phyloP scores from a whole-genome alignment of 2,113 vertebrate species.

The Nyctibius bracteatus region DNA sequence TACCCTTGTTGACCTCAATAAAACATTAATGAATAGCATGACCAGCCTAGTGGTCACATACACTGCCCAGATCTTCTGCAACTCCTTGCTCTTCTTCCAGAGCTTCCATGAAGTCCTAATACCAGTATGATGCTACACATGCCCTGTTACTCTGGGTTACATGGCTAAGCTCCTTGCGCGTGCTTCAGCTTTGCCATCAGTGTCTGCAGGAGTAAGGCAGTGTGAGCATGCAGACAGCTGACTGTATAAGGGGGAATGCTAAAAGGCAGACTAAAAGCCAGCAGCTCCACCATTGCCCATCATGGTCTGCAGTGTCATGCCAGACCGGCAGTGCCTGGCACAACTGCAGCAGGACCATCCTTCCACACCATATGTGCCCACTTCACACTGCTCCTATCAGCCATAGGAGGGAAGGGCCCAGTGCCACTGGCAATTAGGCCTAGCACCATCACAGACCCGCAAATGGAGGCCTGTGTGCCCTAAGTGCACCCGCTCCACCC shows the following conservation, averaged over 20 bases:
- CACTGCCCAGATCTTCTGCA: background rate
- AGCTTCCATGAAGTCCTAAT: background rate
- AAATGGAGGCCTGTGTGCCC: background rate
- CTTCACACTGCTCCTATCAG: background rate
- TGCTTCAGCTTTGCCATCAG: background rate
- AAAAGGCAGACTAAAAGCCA: background rate
- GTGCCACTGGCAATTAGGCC: background rate
- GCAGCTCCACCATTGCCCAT: background rate
- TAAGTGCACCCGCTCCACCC: background rate
- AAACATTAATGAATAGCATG: background rate
- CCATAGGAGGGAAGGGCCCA: background rate
- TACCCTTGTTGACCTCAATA: background rate
- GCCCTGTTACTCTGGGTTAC: background rate
- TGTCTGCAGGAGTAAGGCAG: background rate
- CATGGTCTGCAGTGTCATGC: background rate
- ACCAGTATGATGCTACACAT: background rate
- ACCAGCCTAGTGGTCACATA: background rate
- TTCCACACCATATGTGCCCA: background rate
- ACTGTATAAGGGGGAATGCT: background rate
- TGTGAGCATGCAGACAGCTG: background rate
- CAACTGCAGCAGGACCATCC: background rate
- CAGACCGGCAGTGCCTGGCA: accelerated
- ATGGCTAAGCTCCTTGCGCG: accelerated
- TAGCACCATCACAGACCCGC: background rate
- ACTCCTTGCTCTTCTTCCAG: background rate